These are phyloP conservation scores for Ctenomys sociabilis DNA, from an alignment of 2,113 vertebrate genomes.

Conservation along the genomic window DNA sequence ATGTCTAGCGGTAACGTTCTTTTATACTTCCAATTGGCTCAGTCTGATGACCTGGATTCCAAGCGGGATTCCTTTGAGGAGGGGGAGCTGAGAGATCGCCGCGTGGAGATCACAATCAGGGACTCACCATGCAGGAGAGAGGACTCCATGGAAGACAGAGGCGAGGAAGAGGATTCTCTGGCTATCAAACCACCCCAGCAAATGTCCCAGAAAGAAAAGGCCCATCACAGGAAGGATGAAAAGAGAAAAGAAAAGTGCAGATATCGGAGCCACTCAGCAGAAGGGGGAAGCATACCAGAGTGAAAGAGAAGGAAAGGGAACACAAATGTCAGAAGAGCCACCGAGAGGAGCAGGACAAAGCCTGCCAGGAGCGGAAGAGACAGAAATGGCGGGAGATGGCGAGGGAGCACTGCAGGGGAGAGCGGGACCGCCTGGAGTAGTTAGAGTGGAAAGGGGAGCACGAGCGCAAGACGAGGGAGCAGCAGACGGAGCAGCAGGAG, in stretches of 20 bases:
- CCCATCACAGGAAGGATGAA: slow-evolving; percentile 97
- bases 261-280: slow-evolving; percentile 94
- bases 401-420: slow-evolving; percentile 95
- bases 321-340: slow-evolving; percentile 94
- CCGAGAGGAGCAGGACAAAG: slow-evolving; percentile 96
- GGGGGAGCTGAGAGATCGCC: slow-evolving; percentile 98
- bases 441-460: slow-evolving; percentile 94
- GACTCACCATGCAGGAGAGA: slow-evolving; percentile 96
- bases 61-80: slow-evolving; percentile 98
- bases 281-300: slow-evolving; percentile 94
- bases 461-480: slow-evolving; percentile 93
- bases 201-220: slow-evolving; percentile 96
- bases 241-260: slow-evolving; percentile 98
- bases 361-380: slow-evolving; percentile 94
- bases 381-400: slow-evolving; percentile 97
- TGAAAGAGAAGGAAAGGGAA: slow-evolving; percentile 95
- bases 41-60: slow-evolving; percentile 99
- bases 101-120: slow-evolving; percentile 97
- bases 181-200: slow-evolving; percentile 99
- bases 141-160: slow-evolving; percentile 97
- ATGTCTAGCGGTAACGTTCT: too few relatives aligned
- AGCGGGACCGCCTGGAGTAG: slow-evolving; percentile 97
- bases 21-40: too few relatives aligned
- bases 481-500: slow-evolving; percentile 96
- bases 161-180: slow-evolving; percentile 97